Conservation (phyloP, 1,140 invertebrate species). For the Pogonognathellus flavescens region DNA sequence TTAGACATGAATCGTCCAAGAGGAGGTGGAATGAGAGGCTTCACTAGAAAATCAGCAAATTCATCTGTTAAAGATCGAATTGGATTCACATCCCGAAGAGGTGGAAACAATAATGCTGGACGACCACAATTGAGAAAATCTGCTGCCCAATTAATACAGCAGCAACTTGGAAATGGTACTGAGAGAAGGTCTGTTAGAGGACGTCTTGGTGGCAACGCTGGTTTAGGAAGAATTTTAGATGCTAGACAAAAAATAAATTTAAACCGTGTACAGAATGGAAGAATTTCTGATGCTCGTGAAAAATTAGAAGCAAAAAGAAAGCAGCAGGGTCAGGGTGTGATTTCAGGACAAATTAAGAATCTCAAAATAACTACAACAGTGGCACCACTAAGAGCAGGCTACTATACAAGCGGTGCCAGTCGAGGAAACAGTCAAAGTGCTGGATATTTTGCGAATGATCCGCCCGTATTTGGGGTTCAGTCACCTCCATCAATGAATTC, state of each 20-base stretch:
- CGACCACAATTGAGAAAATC: slow-evolving; percentile 14
- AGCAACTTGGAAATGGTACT: neutral
- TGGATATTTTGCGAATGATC: slow-evolving; percentile 32
- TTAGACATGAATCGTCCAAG: slow-evolving; percentile 1
- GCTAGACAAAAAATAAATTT: slow-evolving; percentile 63
- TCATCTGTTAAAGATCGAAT: neutral
- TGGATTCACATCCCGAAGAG: slow-evolving; percentile 20
- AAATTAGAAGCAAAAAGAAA: slow-evolving; percentile 59
- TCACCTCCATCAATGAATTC: neutral
- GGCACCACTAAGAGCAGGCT: slow-evolving; percentile 9
- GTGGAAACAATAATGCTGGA: slow-evolving; percentile 25
- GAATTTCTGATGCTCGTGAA: slow-evolving; percentile 58
- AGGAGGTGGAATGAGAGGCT: slow-evolving; percentile 20
- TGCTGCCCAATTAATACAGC: neutral
- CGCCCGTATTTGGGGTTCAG: neutral
- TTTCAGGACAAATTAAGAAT: slow-evolving; percentile 54
- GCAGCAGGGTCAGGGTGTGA: slow-evolving; percentile 22
- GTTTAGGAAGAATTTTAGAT: slow-evolving; percentile 48
- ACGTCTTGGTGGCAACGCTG: slow-evolving; percentile 8
- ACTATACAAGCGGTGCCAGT: neutral
- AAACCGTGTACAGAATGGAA: slow-evolving; percentile 56
- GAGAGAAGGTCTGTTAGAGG: neutral
- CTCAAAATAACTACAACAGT: slow-evolving; percentile 59
- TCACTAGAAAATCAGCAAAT: neutral
- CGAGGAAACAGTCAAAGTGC: slow-evolving; percentile 9